A percentile compares a stretch with the other conserved stretches of the same genome.
Evolutionary conservation across 2,888 invertebrate species (phyloP).

Genomic region (Melitaea athalia): DNA sequence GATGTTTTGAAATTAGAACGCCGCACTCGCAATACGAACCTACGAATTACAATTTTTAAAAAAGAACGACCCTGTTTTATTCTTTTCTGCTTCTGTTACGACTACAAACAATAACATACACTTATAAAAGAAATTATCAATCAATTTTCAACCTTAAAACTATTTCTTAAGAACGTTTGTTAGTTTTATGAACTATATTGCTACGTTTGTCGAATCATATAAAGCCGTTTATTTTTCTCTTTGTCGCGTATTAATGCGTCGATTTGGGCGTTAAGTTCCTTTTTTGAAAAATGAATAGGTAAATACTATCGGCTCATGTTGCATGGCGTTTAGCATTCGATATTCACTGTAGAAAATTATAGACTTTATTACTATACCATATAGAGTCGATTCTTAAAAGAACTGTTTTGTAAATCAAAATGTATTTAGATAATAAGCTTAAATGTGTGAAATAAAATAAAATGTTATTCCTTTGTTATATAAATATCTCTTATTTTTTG

Average conservation of each 20-base stretch:
- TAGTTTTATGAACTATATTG: conserved; percentile 12
- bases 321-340: conserved; percentile 61
- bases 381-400: conserved; percentile 10
- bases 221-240: conserved; percentile 81
- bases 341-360: conserved; percentile 19
- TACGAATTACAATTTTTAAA: conserved; percentile 80
- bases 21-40: conserved; percentile 80
- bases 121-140: conserved; percentile 6
- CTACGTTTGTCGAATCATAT: conserved; percentile 63
- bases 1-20: conserved; percentile 81
- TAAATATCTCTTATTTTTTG: conserved; percentile 2
- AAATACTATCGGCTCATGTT: conserved; percentile 76
- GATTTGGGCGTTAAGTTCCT: conserved; percentile 81
- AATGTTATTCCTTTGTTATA: conserved; percentile 14
- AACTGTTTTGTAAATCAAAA: conserved; percentile 10
- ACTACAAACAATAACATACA: conserved; percentile 31
- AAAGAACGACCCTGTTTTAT: conserved; percentile 74
- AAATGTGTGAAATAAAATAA: conserved; percentile 15
- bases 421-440: conserved; percentile 36
- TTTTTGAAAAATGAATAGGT: conserved; percentile 81
- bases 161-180: conserved; percentile 16
- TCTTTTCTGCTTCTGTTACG: conserved; percentile 57
- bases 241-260: conserved; percentile 76
- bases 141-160: conserved; percentile 46
- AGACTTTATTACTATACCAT: conserved; percentile 3